Evolutionary conservation across 1,140 invertebrate species (phyloP).

Genomic region (Zaprionus camerounensis): DNA sequence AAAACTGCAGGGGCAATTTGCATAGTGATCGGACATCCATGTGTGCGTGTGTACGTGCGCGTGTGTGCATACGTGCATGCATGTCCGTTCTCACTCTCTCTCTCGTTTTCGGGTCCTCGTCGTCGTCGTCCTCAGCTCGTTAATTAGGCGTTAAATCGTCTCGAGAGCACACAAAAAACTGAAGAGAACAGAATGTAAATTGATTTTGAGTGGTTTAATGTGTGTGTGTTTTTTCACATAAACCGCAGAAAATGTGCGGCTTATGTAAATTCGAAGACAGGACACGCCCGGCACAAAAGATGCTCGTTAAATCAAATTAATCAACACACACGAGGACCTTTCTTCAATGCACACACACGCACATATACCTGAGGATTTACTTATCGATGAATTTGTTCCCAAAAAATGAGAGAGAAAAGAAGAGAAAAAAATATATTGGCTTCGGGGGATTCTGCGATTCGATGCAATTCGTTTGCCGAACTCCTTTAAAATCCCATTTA

Average conservation of each 20-base stretch:
- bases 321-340: slow-evolving; percentile 44
- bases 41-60: background rate
- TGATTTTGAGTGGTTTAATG: slow-evolving; percentile 70
- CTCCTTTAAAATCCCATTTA: slow-evolving; percentile 73
- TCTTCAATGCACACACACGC: slow-evolving; percentile 18
- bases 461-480: slow-evolving; percentile 46
- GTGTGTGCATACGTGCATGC: background rate
- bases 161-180: slow-evolving; percentile 48
- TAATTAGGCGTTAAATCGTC: slow-evolving; percentile 80
- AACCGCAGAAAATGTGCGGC: slow-evolving; percentile 70
- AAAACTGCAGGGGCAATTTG: slow-evolving; percentile 59
- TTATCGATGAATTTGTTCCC: slow-evolving; percentile 3
- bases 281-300: slow-evolving; percentile 43
- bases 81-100: slow-evolving; percentile 19
- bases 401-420: slow-evolving; percentile 2
- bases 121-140: slow-evolving; percentile 44
- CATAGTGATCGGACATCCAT: slow-evolving; percentile 58
- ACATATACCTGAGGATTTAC: slow-evolving; percentile 4
- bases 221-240: slow-evolving; percentile 35
- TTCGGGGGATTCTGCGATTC: slow-evolving; percentile 19
- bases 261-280: slow-evolving; percentile 62
- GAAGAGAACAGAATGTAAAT: slow-evolving; percentile 58
- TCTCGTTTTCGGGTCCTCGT: slow-evolving; percentile 20
- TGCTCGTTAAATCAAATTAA: slow-evolving; percentile 76
- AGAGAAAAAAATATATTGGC: slow-evolving; percentile 1